Conservation (phyloP, 2,797 vertebrate genomes). For the Myripristis jacobus region DNA sequence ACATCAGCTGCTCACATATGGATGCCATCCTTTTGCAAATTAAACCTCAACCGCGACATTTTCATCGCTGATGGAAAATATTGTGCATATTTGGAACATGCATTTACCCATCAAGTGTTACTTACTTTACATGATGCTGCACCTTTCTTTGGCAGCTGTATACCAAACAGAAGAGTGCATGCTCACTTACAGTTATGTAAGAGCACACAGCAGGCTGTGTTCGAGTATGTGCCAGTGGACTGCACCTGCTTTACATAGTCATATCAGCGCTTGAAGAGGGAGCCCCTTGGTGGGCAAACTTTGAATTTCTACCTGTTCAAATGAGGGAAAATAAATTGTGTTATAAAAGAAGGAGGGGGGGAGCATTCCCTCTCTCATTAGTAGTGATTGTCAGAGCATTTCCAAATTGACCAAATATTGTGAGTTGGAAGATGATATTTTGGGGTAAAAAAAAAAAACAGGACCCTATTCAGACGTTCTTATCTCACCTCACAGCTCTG, state of each 20-base stretch:
- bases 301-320: slow-evolving; percentile 45
- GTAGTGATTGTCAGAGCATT: neutral
- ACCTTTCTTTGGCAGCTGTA: neutral
- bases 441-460: too few species aligned
- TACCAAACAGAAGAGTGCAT: neutral
- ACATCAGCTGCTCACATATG: neutral
- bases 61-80: neutral
- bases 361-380: neutral
- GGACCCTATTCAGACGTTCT: too few species aligned
- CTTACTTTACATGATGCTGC: neutral
- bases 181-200: neutral
- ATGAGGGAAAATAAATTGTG: neutral
- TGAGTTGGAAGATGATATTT: neutral
- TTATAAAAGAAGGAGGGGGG: neutral
- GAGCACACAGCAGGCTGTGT: neutral
- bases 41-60: neutral
- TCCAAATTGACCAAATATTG: neutral
- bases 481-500: too few species aligned
- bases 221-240: neutral
- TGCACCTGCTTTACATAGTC: slow-evolving; percentile 34
- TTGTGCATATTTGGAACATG: neutral
- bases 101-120: neutral
- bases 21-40: neutral
- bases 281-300: slow-evolving; percentile 78
- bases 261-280: slow-evolving; percentile 72